Evolutionary conservation across 1,140 invertebrate species (phyloP).

Genomic region (Drosophila nebulosa): DNA sequence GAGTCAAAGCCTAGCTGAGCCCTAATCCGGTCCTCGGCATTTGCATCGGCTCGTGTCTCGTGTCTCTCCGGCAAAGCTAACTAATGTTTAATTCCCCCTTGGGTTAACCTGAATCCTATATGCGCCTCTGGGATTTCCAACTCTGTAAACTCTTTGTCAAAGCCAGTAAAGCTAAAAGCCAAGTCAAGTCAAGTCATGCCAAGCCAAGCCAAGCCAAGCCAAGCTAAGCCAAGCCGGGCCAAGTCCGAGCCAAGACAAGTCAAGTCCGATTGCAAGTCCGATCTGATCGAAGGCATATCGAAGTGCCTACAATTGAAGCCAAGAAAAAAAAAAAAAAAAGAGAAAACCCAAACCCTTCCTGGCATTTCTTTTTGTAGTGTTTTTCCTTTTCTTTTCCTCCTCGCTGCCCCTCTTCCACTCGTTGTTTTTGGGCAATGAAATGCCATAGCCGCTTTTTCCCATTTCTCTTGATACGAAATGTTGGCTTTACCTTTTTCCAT

Average conservation of each 20-base stretch:
- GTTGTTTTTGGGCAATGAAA: slow-evolving; percentile 38
- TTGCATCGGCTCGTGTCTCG: too few relatives aligned
- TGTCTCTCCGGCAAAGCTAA: too few relatives aligned
- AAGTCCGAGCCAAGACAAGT: slow-evolving; percentile 3
- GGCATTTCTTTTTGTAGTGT: slow-evolving; percentile 8
- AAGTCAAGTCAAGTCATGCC: background rate
- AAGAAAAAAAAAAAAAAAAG: slow-evolving; percentile 40
- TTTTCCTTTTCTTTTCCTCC: slow-evolving; percentile 16
- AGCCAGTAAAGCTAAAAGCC: background rate
- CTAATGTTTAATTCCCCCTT: too few relatives aligned
- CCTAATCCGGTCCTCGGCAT: too few relatives aligned
- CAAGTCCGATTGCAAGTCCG: background rate
- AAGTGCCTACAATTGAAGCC: slow-evolving; percentile 49
- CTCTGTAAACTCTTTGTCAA: background rate
- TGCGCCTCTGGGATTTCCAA: background rate
- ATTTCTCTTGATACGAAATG: slow-evolving; percentile 1
- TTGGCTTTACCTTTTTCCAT: slow-evolving; percentile 36
- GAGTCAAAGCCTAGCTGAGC: too few relatives aligned
- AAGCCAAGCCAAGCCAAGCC: background rate
- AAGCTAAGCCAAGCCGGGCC: background rate
- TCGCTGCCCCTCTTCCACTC: slow-evolving; percentile 12
- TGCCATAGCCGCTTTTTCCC: slow-evolving; percentile 9
- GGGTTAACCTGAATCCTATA: background rate
- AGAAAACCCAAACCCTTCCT: slow-evolving; percentile 72
- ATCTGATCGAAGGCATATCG: slow-evolving; percentile 10